phyloP scores from a whole-genome alignment of 2,888 invertebrate genomes.

The Leptopilina syphax region DNA sequence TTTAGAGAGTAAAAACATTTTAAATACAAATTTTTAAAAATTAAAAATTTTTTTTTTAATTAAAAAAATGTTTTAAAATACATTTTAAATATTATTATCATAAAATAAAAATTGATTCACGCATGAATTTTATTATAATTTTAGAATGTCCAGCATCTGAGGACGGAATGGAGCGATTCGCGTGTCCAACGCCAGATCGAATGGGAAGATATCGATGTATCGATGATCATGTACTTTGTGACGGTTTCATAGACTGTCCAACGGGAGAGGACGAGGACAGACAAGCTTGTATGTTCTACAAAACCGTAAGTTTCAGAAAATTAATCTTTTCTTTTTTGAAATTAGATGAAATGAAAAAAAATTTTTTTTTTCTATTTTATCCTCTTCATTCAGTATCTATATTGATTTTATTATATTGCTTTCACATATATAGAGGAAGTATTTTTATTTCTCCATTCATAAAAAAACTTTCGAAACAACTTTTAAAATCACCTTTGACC shows the following conservation, averaged over 20 bases:
- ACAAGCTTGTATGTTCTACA: slow-evolving; percentile 97
- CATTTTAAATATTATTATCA: no score
- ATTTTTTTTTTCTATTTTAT: no score
- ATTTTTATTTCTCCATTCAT: no score
- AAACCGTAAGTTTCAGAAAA: slow-evolving; percentile 85
- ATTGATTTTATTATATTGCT: no score
- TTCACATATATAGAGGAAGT: no score
- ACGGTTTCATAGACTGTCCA: slow-evolving; percentile 96
- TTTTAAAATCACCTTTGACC: no score
- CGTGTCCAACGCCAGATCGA: slow-evolving; percentile 93
- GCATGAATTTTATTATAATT: slow-evolving; percentile 67
- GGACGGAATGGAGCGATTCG: slow-evolving; percentile 96
- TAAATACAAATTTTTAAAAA: no score
- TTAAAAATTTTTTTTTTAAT: no score
- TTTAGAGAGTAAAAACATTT: no score
- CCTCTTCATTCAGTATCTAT: no score
- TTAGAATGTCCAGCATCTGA: slow-evolving; percentile 94
- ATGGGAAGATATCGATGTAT: slow-evolving; percentile 96
- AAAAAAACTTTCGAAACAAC: no score
- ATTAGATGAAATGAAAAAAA: background rate
- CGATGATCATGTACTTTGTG: slow-evolving; percentile 96
- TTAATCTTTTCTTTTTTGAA: background rate
- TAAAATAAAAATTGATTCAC: background rate
- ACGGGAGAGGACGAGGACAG: slow-evolving; percentile 95
- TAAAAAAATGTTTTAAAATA: no score